phyloP scores from a whole-genome alignment of 2,888 invertebrate species.

The Steromphala cineraria region DNA sequence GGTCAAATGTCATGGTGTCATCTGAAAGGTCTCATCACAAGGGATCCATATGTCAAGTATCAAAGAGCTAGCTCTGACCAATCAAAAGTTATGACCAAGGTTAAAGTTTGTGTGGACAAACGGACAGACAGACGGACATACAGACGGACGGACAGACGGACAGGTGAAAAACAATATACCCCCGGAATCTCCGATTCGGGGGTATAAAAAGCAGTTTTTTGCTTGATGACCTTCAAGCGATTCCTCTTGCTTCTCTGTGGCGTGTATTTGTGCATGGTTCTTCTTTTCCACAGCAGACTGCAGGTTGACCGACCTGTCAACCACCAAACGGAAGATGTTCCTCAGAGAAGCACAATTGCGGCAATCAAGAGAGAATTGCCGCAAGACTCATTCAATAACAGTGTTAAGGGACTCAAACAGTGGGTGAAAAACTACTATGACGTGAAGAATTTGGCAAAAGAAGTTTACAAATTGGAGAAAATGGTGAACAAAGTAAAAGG shows the following conservation, averaged over 20 bases:
- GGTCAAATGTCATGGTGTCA: too few species aligned
- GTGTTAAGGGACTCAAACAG: slow-evolving; percentile 16
- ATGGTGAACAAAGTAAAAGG: slow-evolving; percentile 4
- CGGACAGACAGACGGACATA: too few species aligned
- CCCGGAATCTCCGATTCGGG: too few species aligned
- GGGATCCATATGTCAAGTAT: too few species aligned
- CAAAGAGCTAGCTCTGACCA: too few species aligned
- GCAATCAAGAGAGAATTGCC: background rate
- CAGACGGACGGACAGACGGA: too few species aligned
- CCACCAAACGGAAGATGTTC: background rate
- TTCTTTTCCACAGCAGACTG: slow-evolving; percentile 55
- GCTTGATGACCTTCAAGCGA: slow-evolving; percentile 16
- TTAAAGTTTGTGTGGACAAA: too few species aligned
- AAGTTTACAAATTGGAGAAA: slow-evolving; percentile 12
- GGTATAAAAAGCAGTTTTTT: background rate
- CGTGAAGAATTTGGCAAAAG: slow-evolving; percentile 17
- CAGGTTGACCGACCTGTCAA: slow-evolving; percentile 40
- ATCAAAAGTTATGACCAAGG: too few species aligned
- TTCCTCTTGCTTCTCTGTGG: slow-evolving; percentile 43
- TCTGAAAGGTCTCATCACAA: too few species aligned
- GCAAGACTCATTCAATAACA: background rate
- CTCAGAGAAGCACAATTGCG: background rate
- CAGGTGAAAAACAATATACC: too few species aligned
- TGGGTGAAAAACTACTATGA: slow-evolving; percentile 22
- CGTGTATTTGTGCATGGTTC: slow-evolving; percentile 50